A percentile compares a stretch with the other conserved stretches of the same genome.
phyloP scores from a whole-genome alignment of 1,140 invertebrate genomes.

The Polyergus mexicanus region DNA sequence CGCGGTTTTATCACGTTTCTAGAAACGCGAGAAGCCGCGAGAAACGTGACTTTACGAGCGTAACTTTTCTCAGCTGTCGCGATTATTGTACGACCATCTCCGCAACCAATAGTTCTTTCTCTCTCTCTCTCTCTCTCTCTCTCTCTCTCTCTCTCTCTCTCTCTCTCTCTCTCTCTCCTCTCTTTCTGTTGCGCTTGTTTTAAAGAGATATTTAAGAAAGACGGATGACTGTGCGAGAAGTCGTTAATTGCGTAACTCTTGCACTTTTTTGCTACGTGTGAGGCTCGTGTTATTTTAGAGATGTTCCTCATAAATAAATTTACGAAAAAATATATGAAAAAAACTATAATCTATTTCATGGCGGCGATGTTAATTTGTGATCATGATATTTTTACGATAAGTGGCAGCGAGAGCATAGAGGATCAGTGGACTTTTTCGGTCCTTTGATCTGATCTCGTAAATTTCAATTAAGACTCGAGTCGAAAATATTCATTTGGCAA shows the following conservation, averaged over 20 bases:
- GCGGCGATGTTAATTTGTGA: slow-evolving; percentile 6
- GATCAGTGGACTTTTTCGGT: neutral
- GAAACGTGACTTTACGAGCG: slow-evolving; percentile 31
- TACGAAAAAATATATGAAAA: slow-evolving; percentile 23
- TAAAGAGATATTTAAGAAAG: slow-evolving; percentile 1
- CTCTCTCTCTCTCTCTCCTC: too few relatives aligned
- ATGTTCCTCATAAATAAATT: slow-evolving; percentile 40
- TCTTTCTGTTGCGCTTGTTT: neutral
- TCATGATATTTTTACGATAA: slow-evolving; percentile 28
- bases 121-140: too few relatives aligned
- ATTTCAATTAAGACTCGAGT: slow-evolving; percentile 11
- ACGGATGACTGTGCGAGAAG: slow-evolving; percentile 23
- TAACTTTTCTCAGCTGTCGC: neutral
- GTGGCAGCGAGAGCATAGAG: neutral
- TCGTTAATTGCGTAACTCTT: slow-evolving; percentile 41
- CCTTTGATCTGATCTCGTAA: neutral
- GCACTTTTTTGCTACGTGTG: neutral
- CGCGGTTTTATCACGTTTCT: slow-evolving; percentile 30
- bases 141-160: too few relatives aligned
- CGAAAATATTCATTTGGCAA: neutral
- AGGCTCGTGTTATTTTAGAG: slow-evolving; percentile 13
- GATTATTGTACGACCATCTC: slow-evolving; percentile 35
- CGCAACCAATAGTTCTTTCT: neutral
- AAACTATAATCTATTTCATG: neutral
- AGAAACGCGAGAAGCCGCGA: slow-evolving; percentile 15